Evolutionary conservation across 2,888 invertebrate genomes (phyloP), one percentile per base, ranked within the genome.

Genomic region (Anagyrus pseudococci): DNA sequence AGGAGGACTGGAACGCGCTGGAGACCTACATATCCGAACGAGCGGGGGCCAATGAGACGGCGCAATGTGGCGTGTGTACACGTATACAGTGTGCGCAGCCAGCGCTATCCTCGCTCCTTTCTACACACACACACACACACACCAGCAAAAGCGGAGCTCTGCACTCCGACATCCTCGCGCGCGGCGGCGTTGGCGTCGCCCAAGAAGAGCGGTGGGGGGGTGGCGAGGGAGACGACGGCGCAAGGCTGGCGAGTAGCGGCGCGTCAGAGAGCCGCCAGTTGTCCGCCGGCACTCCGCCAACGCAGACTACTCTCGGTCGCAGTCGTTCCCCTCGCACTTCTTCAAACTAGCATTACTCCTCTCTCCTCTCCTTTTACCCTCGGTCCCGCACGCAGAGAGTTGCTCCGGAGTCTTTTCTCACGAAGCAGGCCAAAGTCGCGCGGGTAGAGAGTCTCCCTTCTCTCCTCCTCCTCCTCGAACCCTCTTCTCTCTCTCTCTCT

Each of bases 1-100:
- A 17, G n/a, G 33, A 55, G 17, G 29, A 4, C 17, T 29, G 46
- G 44, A 26, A 61, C 68, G 69, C 70, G 66, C 68, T 71, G 70
- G 71, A 75, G 78, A 77, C 79, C 78, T 77, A 78, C 77, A 78
- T 78, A 78, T 75, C 77, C 23, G 57, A 20, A 26, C 50, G 64
- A 43, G 19, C 26, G 71, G 74, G 74, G 75, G 78, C 80, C 80
- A 80, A 80, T 80, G 79, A 79, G 77, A 80, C 77, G 79, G 78
- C 80, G 80, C 80, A 78, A 80, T 77, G 79, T 80, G 78, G 78
- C 76, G 70, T 70, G n/a, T n/a, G n/a, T n/a, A n/a, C n/a, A n/a
- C n/a, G n/a, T n/a, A n/a, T n/a, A n/a, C n/a, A n/a, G n/a, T n/a
- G n/a, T n/a, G n/a, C n/a, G n/a, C n/a, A n/a, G 65, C 56, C 56